phyloP scores from a whole-genome alignment of 1,140 invertebrate species.

The Stegodyphus dumicola region DNA sequence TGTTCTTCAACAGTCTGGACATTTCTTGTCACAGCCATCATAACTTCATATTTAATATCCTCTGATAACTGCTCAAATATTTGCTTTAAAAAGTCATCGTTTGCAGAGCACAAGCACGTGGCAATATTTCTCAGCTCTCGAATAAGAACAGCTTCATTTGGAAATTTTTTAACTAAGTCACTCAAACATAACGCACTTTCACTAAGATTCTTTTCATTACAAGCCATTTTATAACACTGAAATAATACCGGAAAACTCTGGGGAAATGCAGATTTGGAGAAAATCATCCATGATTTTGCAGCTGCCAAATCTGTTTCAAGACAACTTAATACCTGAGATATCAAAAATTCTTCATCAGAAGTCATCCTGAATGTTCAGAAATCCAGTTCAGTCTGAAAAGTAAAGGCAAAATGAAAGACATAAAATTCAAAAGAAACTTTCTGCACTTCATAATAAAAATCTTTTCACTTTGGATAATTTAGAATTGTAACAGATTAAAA shows the following conservation, averaged over 20 bases:
- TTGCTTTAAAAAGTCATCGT: conserved; percentile 23
- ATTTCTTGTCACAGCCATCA: conserved; percentile 29
- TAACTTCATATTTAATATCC: conserved; percentile 41
- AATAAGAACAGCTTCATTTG: conserved; percentile 17
- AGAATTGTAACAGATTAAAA: too few species aligned
- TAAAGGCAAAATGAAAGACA: too few species aligned
- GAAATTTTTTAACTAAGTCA: conserved; percentile 44
- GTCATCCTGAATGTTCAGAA: background rate
- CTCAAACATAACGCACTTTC: conserved; percentile 33
- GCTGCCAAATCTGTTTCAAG: conserved; percentile 20
- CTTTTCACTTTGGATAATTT: too few species aligned
- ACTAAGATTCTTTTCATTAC: conserved; percentile 30
- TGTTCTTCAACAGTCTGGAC: conserved; percentile 35
- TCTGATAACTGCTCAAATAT: conserved; percentile 46
- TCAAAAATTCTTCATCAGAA: conserved; percentile 47
- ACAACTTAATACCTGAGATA: conserved; percentile 9
- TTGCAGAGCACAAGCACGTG: conserved; percentile 12
- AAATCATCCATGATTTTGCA: conserved; percentile 53
- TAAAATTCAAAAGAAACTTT: too few species aligned
- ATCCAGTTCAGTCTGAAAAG: too few species aligned
- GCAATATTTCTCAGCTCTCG: conserved; percentile 38
- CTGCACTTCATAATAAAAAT: too few species aligned
- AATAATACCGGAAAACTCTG: conserved; percentile 37
- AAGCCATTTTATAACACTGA: conserved; percentile 51
- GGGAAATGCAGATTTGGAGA: conserved; percentile 39